phyloP scores from a whole-genome alignment of 2,888 invertebrate genomes.

The Synergus umbraculus region DNA sequence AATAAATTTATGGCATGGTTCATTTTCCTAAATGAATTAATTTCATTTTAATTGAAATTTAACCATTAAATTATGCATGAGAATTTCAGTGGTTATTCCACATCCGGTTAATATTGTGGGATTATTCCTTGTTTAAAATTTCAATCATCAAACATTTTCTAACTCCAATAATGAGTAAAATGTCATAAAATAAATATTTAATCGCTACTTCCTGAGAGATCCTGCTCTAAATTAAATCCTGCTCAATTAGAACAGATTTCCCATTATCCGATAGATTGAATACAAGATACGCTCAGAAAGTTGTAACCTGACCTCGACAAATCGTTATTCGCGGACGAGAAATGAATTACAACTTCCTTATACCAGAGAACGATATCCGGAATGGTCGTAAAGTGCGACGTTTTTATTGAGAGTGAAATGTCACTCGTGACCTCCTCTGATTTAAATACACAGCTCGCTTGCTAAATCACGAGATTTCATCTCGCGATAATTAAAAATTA shows the following conservation, averaged over 20 bases:
- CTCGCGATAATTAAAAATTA: slow-evolving; percentile 60
- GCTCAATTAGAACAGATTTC: not conserved
- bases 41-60: not conserved
- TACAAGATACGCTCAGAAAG: not conserved
- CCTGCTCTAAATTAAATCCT: too few species aligned
- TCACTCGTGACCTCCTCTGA: not conserved
- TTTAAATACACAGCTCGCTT: slow-evolving; percentile 8
- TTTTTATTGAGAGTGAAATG: not conserved
- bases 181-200: too few species aligned
- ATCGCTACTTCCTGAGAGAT: too few species aligned
- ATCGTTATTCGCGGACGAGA: not conserved
- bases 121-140: too few species aligned
- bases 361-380: not conserved
- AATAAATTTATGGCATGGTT: slow-evolving; percentile 5
- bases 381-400: not conserved
- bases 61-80: not conserved
- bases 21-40: not conserved
- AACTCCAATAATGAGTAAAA: too few species aligned
- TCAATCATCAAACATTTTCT: too few species aligned
- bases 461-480: slow-evolving; percentile 24
- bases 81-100: too few species aligned
- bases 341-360: not conserved
- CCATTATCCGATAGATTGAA: slow-evolving; percentile 12
- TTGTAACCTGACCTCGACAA: slow-evolving; percentile 10
- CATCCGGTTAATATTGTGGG: too few species aligned